Evolutionary conservation across 2,888 invertebrate genomes (phyloP), one percentile per base, ranked within the genome.

Genomic region (Cremastinae sp.): DNA sequence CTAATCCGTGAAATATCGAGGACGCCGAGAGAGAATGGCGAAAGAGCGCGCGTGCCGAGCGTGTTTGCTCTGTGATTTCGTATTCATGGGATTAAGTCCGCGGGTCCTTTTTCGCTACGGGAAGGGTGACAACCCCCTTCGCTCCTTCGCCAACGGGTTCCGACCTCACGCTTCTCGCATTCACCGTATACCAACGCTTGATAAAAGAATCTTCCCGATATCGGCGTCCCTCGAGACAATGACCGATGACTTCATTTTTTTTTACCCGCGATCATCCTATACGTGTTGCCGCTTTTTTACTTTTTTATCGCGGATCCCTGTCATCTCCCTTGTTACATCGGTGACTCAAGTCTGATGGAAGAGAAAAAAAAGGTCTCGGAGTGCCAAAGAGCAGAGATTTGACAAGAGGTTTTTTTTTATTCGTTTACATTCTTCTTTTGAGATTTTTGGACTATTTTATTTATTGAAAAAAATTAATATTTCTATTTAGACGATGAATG

Each of bases 1-100:
- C 77, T 86, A 88, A 89, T 89, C 89, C 89, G 87, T 89, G 87
- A 89, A 89, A 89, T 89, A 88, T 87, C 86, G 86, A 83, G 84
- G 85, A 79, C 82, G 83, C 85, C 85, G 84, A 85, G 86, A 87
- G 20, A 49, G 20, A 45, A 20, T 18, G 20, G 16, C 74, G 82
- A 20, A 20, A 38, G 38, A 59, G 43, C 75, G 78, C 89, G 88
- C 88, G 88, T 87, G 87, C 79, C 88, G 84, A 84, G 82, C n/a
- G n/a, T 89, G 89, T 89, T 89, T 89, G 86, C 85, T 79, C 80
- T 82, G 79, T 85, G 88, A 89, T 89, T 88, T 88, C 81, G 84
- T 84, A 89, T 89, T 88, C 88, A 89, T 89, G 79, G 86, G 87
- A 87, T 88, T 87, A 87, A 56, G 66, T 73, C 54, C 62, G 70